Evolutionary conservation across 1,140 invertebrate genomes (phyloP), one percentile per base, ranked within the genome.

Genomic region (Myzus persicae): DNA sequence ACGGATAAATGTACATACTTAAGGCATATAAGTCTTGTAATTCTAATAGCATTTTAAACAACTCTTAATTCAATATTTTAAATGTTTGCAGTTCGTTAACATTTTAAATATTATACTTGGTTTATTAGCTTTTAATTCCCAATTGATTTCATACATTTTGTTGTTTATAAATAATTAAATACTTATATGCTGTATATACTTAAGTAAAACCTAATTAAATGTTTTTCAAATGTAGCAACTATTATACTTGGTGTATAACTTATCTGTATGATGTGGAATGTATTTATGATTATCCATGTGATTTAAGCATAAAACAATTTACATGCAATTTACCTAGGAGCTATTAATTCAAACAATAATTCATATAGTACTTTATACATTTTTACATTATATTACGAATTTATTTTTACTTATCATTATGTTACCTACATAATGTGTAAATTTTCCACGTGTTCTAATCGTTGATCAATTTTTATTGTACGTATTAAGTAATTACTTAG

Each of bases 381-480:
- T 67, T n/a, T 67, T 67, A 67, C n/a, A 4, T 31, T 31, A 31
- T 67, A 14, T 67, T 67, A 67, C 4, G n/a, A n/a, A n/a, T n/a
- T 4, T n/a, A 67, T n/a, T 67, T 31, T n/a, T n/a, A 76, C 18
- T 76, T 76, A 76, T 76, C 59, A 76, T 76, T n/a, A n/a, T 76
- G 14, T 76, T 76, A n/a, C 36, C n/a, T 76, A n/a, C 36, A 76
- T 76, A 76, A 76, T 18, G 36, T 76, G 14, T n/a, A n/a, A 31
- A n/a, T 18, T 76, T 76, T 76, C n/a, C n/a, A 76, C 59, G n/a
- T 76, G 59, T 76, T 36, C 11, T 76, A 76, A 76, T 76, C 31
- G 59, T 76, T n/a, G 5, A 76, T 76, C 59, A 76, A 76, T 76
- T 76, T 76, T 76, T 76, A 76, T 76, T n/a, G 59, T 76, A 76